Percentiles rank a stretch among this genome's conserved stretches.
Conservation (phyloP, 2,888 invertebrate genomes). For the Dynastes maya region DNA sequence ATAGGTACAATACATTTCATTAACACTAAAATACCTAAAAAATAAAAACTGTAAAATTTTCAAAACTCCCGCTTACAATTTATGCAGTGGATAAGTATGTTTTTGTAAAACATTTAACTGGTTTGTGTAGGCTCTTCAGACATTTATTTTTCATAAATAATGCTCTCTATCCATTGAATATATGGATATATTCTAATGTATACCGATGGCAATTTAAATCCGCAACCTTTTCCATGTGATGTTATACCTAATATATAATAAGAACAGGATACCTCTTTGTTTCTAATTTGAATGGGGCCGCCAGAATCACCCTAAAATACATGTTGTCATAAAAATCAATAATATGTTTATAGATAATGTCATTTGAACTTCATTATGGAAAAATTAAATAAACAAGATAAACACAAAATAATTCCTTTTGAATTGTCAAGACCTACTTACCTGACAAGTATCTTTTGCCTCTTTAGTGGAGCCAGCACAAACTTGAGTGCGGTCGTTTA, state of each 20-base stretch:
- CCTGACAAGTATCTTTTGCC: slow-evolving; percentile 10
- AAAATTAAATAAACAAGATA: not conserved
- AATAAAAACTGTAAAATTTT: too few relatives aligned
- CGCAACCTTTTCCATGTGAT: slow-evolving; percentile 11
- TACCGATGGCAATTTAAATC: not conserved
- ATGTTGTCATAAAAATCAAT: not conserved
- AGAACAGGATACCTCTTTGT: slow-evolving; percentile 11
- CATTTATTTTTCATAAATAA: slow-evolving; percentile 6
- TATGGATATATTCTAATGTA: slow-evolving; percentile 29
- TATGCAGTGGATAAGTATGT: too few relatives aligned
- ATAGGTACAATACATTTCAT: too few relatives aligned
- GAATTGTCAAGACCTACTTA: not conserved
- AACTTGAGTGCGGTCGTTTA: not conserved
- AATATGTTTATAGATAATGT: too few relatives aligned
- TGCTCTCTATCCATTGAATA: slow-evolving; percentile 33
- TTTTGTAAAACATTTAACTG: too few relatives aligned
- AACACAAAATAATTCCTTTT: not conserved
- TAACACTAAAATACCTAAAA: too few relatives aligned
- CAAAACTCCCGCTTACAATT: too few relatives aligned
- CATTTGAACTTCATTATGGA: too few relatives aligned
- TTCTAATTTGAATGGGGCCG: slow-evolving; percentile 26
- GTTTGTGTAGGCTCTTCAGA: too few relatives aligned
- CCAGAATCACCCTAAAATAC: slow-evolving; percentile 37
- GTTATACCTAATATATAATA: slow-evolving; percentile 23
- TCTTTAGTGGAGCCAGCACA: slow-evolving; percentile 9